phyloP scores from a whole-genome alignment of 2,888 invertebrate species.

The Xiphydria camelus region DNA sequence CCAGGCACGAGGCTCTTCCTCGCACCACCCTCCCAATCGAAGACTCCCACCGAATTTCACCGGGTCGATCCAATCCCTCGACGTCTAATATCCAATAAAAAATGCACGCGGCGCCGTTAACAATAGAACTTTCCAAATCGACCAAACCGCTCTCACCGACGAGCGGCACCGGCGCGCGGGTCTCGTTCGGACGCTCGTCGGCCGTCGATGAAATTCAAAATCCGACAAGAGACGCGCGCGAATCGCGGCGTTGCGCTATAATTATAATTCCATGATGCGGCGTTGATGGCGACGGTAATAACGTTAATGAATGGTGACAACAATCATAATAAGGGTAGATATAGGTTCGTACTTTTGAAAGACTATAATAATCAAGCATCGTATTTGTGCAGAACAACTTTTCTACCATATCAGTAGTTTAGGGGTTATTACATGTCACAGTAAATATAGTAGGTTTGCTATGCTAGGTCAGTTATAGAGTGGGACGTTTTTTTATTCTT shows the following conservation, averaged over 20 bases:
- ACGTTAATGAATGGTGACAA: conserved; percentile 4
- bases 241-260: too few relatives aligned
- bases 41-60: too few relatives aligned
- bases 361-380: conserved; percentile 50
- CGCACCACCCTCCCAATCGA: too few relatives aligned
- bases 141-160: conserved; percentile 16
- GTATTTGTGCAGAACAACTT: conserved; percentile 51
- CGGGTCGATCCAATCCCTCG: too few relatives aligned
- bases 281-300: background rate
- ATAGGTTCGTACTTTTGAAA: conserved; percentile 25
- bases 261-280: too few relatives aligned
- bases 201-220: conserved; percentile 5
- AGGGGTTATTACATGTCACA: conserved; percentile 49
- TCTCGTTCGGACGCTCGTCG: conserved; percentile 9
- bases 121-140: conserved; percentile 15
- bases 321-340: conserved; percentile 9
- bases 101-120: too few relatives aligned
- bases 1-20: too few relatives aligned
- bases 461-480: conserved; percentile 39
- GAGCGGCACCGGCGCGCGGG: conserved; percentile 8
- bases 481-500: conserved; percentile 22
- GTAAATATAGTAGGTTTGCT: conserved; percentile 46
- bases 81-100: too few relatives aligned
- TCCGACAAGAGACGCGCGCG: too few relatives aligned
- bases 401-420: conserved; percentile 39